These are phyloP conservation scores for Microctenopoma stevenorrisi DNA, from an alignment of 2,797 vertebrate genomes.

Conservation along the genomic window DNA sequence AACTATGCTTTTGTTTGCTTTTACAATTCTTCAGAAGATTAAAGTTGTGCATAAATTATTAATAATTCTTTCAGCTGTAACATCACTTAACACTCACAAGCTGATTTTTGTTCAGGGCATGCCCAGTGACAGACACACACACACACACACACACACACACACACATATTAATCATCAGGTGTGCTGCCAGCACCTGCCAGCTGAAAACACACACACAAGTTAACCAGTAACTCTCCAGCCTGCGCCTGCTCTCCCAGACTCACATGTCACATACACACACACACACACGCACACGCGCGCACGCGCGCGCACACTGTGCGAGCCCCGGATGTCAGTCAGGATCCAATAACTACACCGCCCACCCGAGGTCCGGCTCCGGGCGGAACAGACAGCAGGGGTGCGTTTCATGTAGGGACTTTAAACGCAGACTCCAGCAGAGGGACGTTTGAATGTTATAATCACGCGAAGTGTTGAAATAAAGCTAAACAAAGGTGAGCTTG, in stretches of 20 bases:
- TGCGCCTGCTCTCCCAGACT: conserved; percentile 14
- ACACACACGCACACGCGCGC: not conserved
- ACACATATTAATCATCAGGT: conserved; percentile 40
- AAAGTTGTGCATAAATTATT: no score
- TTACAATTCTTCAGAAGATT: no score
- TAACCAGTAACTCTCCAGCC: conserved; percentile 46
- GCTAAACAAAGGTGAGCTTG: not conserved
- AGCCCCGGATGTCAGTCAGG: conserved; percentile 75
- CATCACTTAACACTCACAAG: no score
- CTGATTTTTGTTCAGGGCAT: not conserved
- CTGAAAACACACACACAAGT: conserved; percentile 32
- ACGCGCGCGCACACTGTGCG: not conserved
- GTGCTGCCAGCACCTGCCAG: conserved; percentile 63
- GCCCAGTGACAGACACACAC: not conserved
- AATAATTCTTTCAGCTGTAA: no score
- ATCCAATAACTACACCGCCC: conserved; percentile 66
- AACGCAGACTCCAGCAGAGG: not conserved
- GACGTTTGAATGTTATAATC: not conserved
- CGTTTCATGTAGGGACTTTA: conserved; percentile 38
- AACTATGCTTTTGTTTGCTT: no score
- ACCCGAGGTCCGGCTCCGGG: conserved; percentile 75
- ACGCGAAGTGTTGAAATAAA: no score
- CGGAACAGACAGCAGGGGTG: conserved; percentile 56
- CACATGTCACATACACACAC: not conserved
- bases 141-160: conserved; percentile 24